phyloP scores from a whole-genome alignment of 1,140 invertebrate genomes.

The Epicauta chinensis region DNA sequence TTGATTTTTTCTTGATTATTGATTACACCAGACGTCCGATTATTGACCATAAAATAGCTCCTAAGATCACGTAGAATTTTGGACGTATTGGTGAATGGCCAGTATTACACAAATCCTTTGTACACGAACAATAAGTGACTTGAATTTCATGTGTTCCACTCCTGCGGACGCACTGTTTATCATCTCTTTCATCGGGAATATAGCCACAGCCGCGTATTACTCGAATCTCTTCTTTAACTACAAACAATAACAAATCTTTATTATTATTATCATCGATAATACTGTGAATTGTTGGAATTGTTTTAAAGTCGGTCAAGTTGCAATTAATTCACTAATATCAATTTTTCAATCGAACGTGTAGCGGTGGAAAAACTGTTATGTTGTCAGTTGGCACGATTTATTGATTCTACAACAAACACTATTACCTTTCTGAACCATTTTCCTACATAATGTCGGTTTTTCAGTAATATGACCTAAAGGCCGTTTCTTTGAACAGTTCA shows the following conservation, averaged over 20 bases:
- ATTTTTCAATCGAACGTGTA: no score
- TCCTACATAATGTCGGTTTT: slow-evolving; percentile 68
- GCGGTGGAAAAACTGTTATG: neutral
- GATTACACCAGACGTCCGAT: no score
- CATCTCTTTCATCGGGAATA: slow-evolving; percentile 55
- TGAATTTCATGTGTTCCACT: slow-evolving; percentile 68
- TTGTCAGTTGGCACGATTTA: neutral
- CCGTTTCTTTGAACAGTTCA: slow-evolving; percentile 74
- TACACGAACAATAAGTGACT: slow-evolving; percentile 68
- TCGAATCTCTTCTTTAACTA: slow-evolving; percentile 67
- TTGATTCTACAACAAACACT: no score
- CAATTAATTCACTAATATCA: neutral
- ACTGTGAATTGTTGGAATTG: no score
- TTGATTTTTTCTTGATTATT: no score
- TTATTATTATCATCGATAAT: neutral
- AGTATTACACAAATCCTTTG: slow-evolving; percentile 63
- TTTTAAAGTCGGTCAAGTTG: neutral
- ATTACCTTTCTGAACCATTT: slow-evolving; percentile 67
- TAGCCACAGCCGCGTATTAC: slow-evolving; percentile 72
- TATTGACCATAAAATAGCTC: slow-evolving; percentile 1
- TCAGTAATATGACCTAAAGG: slow-evolving; percentile 48
- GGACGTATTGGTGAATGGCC: slow-evolving; percentile 4
- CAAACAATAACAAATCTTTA: slow-evolving; percentile 31
- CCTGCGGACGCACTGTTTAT: slow-evolving; percentile 54
- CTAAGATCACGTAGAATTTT: slow-evolving; percentile 2